phyloP scores from a whole-genome alignment of 2,797 vertebrate species.

The Paramormyrops hopkinsi region DNA sequence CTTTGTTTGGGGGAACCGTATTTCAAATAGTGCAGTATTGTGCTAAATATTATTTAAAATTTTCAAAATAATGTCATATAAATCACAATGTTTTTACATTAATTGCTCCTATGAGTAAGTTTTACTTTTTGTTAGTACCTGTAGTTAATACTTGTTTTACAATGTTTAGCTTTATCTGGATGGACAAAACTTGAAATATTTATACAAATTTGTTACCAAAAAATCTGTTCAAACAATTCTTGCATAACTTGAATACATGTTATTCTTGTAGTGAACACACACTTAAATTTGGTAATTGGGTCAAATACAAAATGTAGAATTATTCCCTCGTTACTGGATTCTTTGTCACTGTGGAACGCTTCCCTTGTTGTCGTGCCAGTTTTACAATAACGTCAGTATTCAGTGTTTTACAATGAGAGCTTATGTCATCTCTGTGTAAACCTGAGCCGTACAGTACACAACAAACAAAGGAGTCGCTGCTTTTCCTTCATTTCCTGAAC shows the following conservation, averaged over 20 bases:
- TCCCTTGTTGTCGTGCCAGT: background rate
- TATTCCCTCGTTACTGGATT: background rate
- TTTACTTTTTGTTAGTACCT: background rate
- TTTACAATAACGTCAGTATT: background rate
- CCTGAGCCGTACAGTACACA: background rate
- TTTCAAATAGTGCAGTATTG: background rate
- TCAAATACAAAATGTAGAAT: background rate
- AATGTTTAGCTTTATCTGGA: background rate
- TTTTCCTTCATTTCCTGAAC: background rate
- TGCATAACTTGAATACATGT: background rate
- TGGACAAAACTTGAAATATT: background rate
- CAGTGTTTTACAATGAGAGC: background rate
- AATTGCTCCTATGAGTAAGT: background rate
- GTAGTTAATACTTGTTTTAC: background rate
- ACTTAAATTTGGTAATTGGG: background rate
- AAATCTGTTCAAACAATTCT: background rate
- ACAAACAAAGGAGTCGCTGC: background rate
- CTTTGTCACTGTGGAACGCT: background rate
- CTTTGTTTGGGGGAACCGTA: background rate
- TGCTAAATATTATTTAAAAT: background rate
- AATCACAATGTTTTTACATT: background rate
- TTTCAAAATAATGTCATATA: background rate
- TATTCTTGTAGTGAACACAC: background rate
- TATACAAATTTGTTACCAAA: background rate
- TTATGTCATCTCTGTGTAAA: background rate